Percentiles rank a stretch among this genome's conserved stretches.
phyloP scores from a whole-genome alignment of 2,797 vertebrate species.

The Halcyon chelicuti region DNA sequence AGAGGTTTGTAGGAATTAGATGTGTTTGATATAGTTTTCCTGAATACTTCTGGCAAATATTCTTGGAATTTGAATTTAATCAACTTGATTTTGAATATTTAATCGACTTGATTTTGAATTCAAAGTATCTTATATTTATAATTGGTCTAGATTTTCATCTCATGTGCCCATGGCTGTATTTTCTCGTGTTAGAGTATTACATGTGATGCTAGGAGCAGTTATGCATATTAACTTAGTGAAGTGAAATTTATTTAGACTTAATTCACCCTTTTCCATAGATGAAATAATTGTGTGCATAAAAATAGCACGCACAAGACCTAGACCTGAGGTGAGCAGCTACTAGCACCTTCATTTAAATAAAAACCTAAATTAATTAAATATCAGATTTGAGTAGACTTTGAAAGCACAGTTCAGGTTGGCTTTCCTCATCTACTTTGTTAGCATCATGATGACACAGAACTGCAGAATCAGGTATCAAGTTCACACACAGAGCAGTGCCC shows the following conservation, averaged over 20 bases:
- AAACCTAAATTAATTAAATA: conserved; percentile 34
- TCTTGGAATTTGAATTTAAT: not conserved
- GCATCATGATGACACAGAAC: not conserved
- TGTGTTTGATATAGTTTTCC: not conserved
- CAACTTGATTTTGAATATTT: not conserved
- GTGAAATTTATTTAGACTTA: not conserved
- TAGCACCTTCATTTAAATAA: not conserved
- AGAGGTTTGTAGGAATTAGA: not conserved
- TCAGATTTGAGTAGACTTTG: not conserved
- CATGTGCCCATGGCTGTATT: not conserved
- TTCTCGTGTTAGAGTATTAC: not conserved
- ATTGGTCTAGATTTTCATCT: not conserved
- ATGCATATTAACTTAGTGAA: not conserved
- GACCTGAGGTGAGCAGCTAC: not conserved
- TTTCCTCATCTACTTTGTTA: not conserved
- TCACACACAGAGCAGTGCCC: not conserved
- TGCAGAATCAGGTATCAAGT: not conserved
- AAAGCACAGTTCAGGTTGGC: not conserved
- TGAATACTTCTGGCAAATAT: not conserved
- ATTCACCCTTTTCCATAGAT: not conserved
- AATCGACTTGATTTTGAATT: not conserved
- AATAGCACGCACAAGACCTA: not conserved
- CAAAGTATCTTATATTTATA: not conserved
- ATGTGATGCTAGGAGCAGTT: not conserved
- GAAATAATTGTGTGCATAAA: not conserved